phyloP scores from a whole-genome alignment of 2,888 invertebrate genomes.

The Dynastes maya region DNA sequence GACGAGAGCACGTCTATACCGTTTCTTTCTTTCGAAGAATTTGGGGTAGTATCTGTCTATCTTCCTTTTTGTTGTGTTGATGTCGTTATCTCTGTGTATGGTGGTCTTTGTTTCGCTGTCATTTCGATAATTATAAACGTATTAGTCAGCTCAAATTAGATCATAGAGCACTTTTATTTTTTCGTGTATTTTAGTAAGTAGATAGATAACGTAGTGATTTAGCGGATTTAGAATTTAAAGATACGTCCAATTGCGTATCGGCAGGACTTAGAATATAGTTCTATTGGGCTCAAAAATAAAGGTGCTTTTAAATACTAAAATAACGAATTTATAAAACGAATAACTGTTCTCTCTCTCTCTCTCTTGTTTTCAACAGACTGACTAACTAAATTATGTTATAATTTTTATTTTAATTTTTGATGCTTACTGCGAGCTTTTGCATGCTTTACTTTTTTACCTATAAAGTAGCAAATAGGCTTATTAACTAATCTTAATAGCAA shows the following conservation, averaged over 20 bases:
- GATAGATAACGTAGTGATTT: neutral
- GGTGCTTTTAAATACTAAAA: constrained; percentile 4
- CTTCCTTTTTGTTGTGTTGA: constrained; percentile 6
- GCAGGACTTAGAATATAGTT: neutral
- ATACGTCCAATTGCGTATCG: neutral
- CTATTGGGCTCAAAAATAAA: constrained; percentile 1
- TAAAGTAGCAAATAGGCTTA: too few relatives aligned
- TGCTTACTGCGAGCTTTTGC: too few relatives aligned
- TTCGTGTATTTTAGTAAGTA: neutral
- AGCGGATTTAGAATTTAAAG: neutral
- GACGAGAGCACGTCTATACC: neutral
- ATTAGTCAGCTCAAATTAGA: constrained; percentile 53
- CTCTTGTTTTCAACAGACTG: too few relatives aligned
- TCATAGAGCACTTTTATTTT: constrained; percentile 50
- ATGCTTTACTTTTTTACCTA: too few relatives aligned
- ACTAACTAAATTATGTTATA: too few relatives aligned
- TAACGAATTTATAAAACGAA: too few relatives aligned
- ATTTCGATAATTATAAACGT: constrained; percentile 44
- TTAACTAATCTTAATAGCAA: too few relatives aligned
- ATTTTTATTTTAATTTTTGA: too few relatives aligned
- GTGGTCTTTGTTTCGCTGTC: constrained; percentile 1
- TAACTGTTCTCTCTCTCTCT: too few relatives aligned
- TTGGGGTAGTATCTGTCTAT: too few relatives aligned
- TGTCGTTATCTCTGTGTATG: constrained; percentile 5
- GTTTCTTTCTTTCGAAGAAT: neutral